phyloP scores from a whole-genome alignment of 37 sponge, comb jelly and placozoan genomes.

The Lycopodina hypogea region DNA sequence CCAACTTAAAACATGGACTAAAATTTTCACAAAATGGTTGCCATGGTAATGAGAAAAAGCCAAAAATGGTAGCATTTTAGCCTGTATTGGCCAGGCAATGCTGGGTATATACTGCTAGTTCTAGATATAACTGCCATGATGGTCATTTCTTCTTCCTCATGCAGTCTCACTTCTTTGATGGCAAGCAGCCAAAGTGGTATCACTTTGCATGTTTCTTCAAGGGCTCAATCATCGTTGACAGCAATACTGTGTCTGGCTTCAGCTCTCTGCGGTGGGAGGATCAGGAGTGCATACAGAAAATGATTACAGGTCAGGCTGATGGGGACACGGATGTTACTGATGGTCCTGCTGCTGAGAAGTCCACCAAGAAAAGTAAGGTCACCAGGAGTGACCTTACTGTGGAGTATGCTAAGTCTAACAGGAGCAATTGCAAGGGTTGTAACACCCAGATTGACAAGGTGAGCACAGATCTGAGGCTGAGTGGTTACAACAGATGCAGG shows the following conservation, averaged over 20 bases:
- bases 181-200: conserved; percentile 93
- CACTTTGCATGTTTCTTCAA: conserved; percentile 95
- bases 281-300: conserved; percentile 79
- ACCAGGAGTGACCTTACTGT: conserved; percentile 53
- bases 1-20: too few species aligned
- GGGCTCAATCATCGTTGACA: conserved; percentile 25
- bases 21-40: too few species aligned
- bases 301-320: conserved; percentile 42
- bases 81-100: too few species aligned
- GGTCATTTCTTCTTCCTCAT: neutral
- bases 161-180: conserved; percentile 92
- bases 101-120: too few species aligned
- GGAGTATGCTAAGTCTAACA: conserved; percentile 88
- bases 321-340: too few species aligned
- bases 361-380: neutral
- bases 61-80: too few species aligned
- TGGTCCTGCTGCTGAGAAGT: conserved; percentile 14
- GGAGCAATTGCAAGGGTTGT: conserved; percentile 76
- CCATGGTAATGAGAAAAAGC: too few species aligned
- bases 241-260: conserved; percentile 79
- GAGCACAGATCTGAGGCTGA: too few species aligned
- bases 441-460: conserved; percentile 78
- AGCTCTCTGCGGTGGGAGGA: conserved; percentile 88
- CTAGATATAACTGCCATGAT: neutral
- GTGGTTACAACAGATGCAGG: too few species aligned